These are phyloP conservation scores for Neodon shergylaensis DNA, from an alignment of 2,113 vertebrate species.

Conservation along the genomic window DNA sequence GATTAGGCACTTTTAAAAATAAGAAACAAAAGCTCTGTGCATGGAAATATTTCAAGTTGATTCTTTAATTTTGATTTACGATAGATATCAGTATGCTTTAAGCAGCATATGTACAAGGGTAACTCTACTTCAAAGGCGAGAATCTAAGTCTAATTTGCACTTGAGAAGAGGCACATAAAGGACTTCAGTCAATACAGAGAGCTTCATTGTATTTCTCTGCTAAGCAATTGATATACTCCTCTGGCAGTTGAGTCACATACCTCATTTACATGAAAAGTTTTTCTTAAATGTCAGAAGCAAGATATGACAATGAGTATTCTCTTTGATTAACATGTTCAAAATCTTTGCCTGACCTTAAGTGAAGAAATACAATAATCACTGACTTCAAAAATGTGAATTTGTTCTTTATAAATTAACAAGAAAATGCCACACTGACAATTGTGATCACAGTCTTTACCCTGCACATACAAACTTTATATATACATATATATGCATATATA, in stretches of 20 bases:
- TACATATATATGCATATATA: neutral
- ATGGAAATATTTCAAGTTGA: slow-evolving; percentile 70
- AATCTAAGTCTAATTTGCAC: slow-evolving; percentile 86
- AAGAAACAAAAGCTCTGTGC: slow-evolving; percentile 62
- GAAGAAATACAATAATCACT: slow-evolving; percentile 76
- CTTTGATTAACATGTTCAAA: slow-evolving; percentile 85
- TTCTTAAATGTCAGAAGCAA: slow-evolving; percentile 87
- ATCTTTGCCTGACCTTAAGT: slow-evolving; percentile 86
- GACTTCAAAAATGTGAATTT: slow-evolving; percentile 77
- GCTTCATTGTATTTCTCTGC: slow-evolving; percentile 81
- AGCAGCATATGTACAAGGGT: slow-evolving; percentile 73
- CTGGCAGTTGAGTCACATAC: slow-evolving; percentile 83
- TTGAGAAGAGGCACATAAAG: slow-evolving; percentile 85
- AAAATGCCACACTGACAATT: slow-evolving; percentile 63
- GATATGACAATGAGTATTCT: slow-evolving; percentile 85
- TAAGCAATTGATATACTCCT: slow-evolving; percentile 83
- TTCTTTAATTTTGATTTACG: slow-evolving; percentile 77
- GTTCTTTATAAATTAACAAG: slow-evolving; percentile 73
- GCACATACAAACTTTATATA: slow-evolving; percentile 20
- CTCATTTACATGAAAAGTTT: slow-evolving; percentile 87
- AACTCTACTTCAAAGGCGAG: slow-evolving; percentile 83
- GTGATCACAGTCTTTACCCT: slow-evolving; percentile 59
- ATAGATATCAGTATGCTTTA: slow-evolving; percentile 78
- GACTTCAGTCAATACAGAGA: slow-evolving; percentile 82
- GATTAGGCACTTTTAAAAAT: slow-evolving; percentile 45